These are phyloP conservation scores for Peromyscus polionotus DNA, from an alignment of 2,113 vertebrate species.

Conservation along the genomic window DNA sequence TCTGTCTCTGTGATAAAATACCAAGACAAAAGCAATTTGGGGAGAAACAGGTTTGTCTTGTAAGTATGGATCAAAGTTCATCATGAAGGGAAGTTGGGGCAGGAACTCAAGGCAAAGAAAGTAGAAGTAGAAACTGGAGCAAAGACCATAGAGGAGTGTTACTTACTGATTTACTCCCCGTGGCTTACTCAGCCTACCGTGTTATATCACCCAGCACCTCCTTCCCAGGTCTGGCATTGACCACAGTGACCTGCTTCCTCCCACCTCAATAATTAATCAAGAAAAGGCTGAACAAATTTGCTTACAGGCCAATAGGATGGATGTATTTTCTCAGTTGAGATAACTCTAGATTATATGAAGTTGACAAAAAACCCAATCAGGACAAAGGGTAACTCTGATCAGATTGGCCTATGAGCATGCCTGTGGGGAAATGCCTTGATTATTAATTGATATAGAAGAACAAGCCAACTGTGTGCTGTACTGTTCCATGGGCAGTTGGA, in stretches of 20 bases:
- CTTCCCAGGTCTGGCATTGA: neutral
- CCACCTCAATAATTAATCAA: neutral
- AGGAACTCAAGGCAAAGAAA: neutral
- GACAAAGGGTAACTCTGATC: neutral
- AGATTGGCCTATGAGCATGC: neutral
- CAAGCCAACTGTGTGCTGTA: neutral
- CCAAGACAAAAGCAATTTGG: neutral
- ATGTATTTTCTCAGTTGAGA: neutral
- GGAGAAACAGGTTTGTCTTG: neutral
- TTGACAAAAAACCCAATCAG: neutral
- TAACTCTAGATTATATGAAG: neutral
- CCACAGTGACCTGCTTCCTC: neutral
- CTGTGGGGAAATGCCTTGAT: neutral
- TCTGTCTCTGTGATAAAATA: neutral
- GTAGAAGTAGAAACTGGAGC: neutral
- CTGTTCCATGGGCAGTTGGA: no score
- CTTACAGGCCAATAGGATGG: neutral
- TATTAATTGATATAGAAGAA: neutral
- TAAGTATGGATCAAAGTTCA: neutral
- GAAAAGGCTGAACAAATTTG: neutral
- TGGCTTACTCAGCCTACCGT: neutral
- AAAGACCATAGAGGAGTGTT: neutral
- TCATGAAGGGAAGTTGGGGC: no score
- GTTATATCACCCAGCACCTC: neutral
- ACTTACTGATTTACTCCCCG: no score